Evolutionary conservation across 2,113 vertebrate species (phyloP), one percentile per base, ranked within the genome.

Genomic region (Pachypanchax playfairii): DNA sequence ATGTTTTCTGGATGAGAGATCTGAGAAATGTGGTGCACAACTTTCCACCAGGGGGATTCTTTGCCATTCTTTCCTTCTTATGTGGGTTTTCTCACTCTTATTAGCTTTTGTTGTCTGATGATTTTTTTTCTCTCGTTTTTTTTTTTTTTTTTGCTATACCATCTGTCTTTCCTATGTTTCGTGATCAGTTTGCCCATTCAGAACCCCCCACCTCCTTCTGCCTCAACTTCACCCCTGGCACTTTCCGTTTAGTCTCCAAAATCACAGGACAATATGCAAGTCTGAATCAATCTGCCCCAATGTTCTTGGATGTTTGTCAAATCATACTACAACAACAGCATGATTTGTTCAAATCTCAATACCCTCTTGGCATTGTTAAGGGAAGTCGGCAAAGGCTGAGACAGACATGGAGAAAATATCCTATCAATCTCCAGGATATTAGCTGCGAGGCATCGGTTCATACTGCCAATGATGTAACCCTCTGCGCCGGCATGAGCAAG

Each of bases 361-460:
- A 82, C 80, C 70, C 86, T 80, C 67, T 84, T 84, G 82, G 81
- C 83, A 79, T 84, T 83, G 83, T 84, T 85, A 79, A 68, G 48
- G 79, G 56, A 76, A 79, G 74, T 58, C 73, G 59, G 72, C 63
- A 64, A 68, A 81, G 61, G 46, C 75, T 77, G 61, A 77, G 54
- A 77, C 75, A 82, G 80, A 85, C 77, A 70, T 44, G 51, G 65
- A 83, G 86, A 85, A 83, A 87, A 88, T 85, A 77, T 82, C 80
- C 76, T 60, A 84, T 84, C 77, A 87, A 87, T 87, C 85, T 84
- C 73, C 83, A 85, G 83, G 83, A 85, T 85, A 87, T 89, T 85
- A 85, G 83, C 88, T 87, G 73, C 65, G 12, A 86, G 84, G 83
- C 79, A 85, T 46, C 67, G 28, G 70, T 77, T 85, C 72, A 65